Evolutionary conservation across 2,888 invertebrate genomes (phyloP).

Genomic region (Dione vanillae): DNA sequence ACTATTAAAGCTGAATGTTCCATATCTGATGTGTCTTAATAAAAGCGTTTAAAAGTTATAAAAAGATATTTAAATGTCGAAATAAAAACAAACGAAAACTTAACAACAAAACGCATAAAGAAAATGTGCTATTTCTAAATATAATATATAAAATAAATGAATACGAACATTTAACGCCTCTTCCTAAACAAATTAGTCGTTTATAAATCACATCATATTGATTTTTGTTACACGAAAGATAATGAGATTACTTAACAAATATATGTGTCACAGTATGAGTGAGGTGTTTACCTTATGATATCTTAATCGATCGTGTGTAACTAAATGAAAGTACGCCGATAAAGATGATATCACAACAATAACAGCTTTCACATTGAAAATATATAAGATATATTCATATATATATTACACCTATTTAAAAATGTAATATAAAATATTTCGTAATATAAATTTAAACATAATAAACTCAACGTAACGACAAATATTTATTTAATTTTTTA

Average conservation of each 20-base stretch:
- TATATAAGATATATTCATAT: no score
- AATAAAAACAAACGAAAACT: no score
- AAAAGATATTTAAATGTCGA: no score
- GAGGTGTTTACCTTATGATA: slow-evolving; percentile 17
- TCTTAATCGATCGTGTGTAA: slow-evolving; percentile 12
- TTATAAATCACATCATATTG: slow-evolving; percentile 18
- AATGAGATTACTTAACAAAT: slow-evolving; percentile 29
- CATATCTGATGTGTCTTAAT: no score
- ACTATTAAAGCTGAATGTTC: no score
- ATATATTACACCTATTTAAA: no score
- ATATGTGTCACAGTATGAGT: slow-evolving; percentile 20
- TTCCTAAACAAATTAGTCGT: neutral
- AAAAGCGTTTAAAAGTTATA: no score
- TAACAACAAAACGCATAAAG: neutral
- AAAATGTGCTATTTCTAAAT: no score
- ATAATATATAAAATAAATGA: no score
- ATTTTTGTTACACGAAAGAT: slow-evolving; percentile 15
- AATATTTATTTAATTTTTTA: slow-evolving; percentile 23
- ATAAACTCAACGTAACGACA: neutral
- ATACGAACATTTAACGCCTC: neutral
- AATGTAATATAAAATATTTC: neutral
- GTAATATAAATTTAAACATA: neutral
- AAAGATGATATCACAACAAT: neutral
- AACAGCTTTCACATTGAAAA: neutral
- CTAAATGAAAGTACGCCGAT: slow-evolving; percentile 6